Evolutionary conservation across 2,113 vertebrate species (phyloP).

Genomic region (Gnathonemus longibarbis): DNA sequence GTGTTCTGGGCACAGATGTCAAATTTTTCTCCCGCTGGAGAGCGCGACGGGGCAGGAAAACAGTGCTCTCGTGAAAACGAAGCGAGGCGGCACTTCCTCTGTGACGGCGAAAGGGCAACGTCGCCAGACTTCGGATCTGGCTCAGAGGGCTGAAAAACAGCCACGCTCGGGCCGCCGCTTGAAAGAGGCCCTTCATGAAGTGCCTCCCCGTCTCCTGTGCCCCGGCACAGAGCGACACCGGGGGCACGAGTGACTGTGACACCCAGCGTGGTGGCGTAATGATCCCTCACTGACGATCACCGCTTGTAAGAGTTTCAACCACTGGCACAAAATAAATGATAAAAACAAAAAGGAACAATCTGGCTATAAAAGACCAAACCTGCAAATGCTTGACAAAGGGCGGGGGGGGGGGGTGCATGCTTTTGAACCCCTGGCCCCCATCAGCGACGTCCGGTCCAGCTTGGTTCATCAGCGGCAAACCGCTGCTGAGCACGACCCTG

Average conservation of each 20-base stretch:
- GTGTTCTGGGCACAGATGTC: constrained; percentile 19
- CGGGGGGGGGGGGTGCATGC: too few species aligned
- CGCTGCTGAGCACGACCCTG: background rate
- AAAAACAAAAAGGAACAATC: background rate
- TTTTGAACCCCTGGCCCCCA: background rate
- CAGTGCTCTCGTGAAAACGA: constrained; percentile 39
- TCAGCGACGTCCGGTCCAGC: background rate
- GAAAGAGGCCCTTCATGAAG: background rate
- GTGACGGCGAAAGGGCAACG: background rate
- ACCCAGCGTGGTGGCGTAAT: background rate
- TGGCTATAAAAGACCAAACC: background rate
- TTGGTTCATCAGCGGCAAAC: background rate
- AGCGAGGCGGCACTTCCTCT: constrained; percentile 3
- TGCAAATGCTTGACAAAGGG: background rate
- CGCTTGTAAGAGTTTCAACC: background rate
- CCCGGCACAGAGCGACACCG: background rate
- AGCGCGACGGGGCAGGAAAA: constrained; percentile 27
- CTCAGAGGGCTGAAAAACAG: background rate
- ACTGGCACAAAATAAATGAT: background rate
- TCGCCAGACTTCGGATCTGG: background rate
- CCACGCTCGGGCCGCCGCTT: background rate
- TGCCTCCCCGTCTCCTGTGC: background rate
- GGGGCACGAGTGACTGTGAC: background rate
- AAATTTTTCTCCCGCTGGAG: background rate
- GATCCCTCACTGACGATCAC: background rate